Evolutionary conservation across 2,888 invertebrate genomes (phyloP), one percentile per base, ranked within the genome.

Genomic region (Eurytoma californica): DNA sequence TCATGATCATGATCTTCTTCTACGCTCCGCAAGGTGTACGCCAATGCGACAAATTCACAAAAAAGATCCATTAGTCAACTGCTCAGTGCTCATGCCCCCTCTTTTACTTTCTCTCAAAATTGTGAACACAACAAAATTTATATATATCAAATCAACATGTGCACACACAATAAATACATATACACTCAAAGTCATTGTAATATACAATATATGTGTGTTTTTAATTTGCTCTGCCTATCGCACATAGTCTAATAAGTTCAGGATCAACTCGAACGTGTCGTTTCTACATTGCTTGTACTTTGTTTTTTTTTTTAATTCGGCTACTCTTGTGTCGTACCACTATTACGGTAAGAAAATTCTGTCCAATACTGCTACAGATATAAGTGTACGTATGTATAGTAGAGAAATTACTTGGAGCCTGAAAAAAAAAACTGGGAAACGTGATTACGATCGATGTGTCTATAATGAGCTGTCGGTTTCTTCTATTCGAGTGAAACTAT

Each of bases 1-100:
- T 94, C 93, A 97, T 93, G 91, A 97, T 97, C 94, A 96, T 96
- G 90, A 97, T 96, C 94, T 97, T 97, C 95, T 97, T 97, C 96
- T 97, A 94, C 93, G 94, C 91, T 92, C 88, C 82, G 84, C 85
- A 85, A 82, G 39, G 76, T 3, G 49, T 2, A 49, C 70, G 72
- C 63, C 68, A 75, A 69, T 77, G 57, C 49, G 67, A 77, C 60
- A 74, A 24, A 80, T 77, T 66, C 53, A 82, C 70, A 74, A 80
- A 78, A 80, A 78, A 16, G 74, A 66, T 77, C 61, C 9, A 81
- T 81, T 80, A 81, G 79, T 74, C 39, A 39, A 39, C 39, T 39
- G 9, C 7, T 39, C 39, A 39, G 39, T 39, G 39, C 39, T 63
- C 20, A 51, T 53, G 28, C 12, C 5, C 5, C 13, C 20, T 47